phyloP scores from a whole-genome alignment of 2,113 vertebrate genomes.

The Pardalotus punctatus region DNA sequence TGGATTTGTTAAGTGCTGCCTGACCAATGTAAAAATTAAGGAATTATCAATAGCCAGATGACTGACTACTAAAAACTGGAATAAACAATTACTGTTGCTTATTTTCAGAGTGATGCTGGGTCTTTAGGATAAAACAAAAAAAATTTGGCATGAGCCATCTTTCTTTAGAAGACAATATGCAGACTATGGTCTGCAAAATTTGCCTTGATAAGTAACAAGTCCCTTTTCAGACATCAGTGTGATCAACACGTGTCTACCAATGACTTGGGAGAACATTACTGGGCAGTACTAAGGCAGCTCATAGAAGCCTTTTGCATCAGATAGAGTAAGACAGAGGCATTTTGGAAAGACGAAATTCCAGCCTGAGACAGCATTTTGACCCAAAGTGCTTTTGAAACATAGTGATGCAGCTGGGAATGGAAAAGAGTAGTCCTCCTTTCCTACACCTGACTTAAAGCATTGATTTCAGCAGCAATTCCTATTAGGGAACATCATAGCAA shows the following conservation, averaged over 20 bases:
- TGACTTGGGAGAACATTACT: background rate
- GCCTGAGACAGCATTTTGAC: background rate
- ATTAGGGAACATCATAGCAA: background rate
- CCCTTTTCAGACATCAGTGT: background rate
- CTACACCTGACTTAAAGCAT: background rate
- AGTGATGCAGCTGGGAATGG: background rate
- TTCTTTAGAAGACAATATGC: background rate
- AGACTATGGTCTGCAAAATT: background rate
- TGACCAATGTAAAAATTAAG: background rate
- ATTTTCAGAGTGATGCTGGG: background rate
- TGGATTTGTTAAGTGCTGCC: background rate
- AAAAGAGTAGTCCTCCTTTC: background rate
- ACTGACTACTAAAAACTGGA: background rate
- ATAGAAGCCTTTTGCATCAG: background rate
- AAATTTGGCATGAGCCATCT: background rate
- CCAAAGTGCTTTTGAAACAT: background rate
- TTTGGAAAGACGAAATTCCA: background rate
- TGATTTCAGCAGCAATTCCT: background rate
- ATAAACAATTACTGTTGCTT: background rate
- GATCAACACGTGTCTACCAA: fast-evolving
- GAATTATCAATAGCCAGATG: background rate
- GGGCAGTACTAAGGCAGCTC: background rate
- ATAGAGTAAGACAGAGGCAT: background rate
- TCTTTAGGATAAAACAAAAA: background rate
- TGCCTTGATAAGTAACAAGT: background rate